Conservation (phyloP, 2,113 vertebrate genomes). For the Micromys minutus region DNA sequence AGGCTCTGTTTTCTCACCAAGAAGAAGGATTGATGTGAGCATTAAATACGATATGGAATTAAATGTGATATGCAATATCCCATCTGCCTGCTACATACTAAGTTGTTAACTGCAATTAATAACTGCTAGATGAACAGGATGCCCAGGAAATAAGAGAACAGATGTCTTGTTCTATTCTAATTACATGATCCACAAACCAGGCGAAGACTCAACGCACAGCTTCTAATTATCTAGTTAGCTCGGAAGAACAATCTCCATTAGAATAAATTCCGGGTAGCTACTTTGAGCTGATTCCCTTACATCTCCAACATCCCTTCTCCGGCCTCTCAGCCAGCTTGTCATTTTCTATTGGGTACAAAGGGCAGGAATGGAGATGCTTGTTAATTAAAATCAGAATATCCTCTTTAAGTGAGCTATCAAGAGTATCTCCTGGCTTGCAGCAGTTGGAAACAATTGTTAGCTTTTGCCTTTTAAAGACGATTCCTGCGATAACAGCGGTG, state of each 20-base stretch:
- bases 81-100: background rate
- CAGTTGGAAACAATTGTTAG: background rate
- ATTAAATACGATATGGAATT: conserved; percentile 2
- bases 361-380: background rate
- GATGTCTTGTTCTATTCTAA: conserved; percentile 57
- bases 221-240: conserved; percentile 50
- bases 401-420: background rate
- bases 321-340: background rate
- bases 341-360: conserved; percentile 36
- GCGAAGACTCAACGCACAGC: background rate
- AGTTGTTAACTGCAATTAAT: conserved; percentile 42
- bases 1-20: conserved; percentile 55
- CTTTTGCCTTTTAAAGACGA: background rate
- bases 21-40: conserved; percentile 29
- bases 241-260: conserved; percentile 35
- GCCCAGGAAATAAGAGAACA: conserved; percentile 41
- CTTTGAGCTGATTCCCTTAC: conserved; percentile 7
- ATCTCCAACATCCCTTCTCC: conserved; percentile 9
- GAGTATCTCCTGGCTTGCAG: background rate
- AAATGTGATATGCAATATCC: background rate
- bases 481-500: background rate
- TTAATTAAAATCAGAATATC: conserved; percentile 56
- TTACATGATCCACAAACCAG: conserved; percentile 43
- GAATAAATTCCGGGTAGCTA: background rate
- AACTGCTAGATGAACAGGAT: conserved; percentile 44